These are phyloP conservation scores for Eulemur rubriventer DNA, from an alignment of 2,797 vertebrate species.

Conservation along the genomic window DNA sequence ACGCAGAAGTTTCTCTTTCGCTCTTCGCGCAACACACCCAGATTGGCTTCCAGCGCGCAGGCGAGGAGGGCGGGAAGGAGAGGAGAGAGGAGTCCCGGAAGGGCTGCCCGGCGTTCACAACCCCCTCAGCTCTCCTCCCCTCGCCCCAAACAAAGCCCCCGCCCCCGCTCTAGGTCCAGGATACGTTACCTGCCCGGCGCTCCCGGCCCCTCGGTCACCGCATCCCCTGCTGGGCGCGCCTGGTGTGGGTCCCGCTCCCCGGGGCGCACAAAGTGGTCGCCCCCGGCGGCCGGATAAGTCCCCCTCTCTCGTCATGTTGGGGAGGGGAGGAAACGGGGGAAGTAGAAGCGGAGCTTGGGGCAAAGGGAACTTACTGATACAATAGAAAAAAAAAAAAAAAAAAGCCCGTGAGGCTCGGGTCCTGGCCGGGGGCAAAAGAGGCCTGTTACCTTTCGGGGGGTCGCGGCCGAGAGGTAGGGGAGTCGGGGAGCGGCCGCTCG, in stretches of 20 bases:
- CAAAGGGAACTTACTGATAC: not conserved
- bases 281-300: not conserved
- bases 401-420: not conserved
- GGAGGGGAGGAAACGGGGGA: not conserved
- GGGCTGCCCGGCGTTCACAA: not conserved
- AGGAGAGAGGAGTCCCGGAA: not conserved
- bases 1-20: slow-evolving; percentile 71
- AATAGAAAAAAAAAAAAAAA: not conserved
- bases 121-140: not conserved
- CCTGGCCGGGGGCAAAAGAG: not conserved
- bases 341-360: not conserved
- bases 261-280: slow-evolving; percentile 9
- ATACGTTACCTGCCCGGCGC: slow-evolving; percentile 78
- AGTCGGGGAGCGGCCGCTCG: not conserved
- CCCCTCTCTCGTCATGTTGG: not conserved
- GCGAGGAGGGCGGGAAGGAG: not conserved
- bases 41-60: not conserved
- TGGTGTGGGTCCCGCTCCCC: slow-evolving; percentile 51
- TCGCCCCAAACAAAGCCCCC: slow-evolving; percentile 24
- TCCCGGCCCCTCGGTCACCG: slow-evolving; percentile 59
- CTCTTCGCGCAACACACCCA: slow-evolving; percentile 21
- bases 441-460: not conserved
- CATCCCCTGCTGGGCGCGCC: slow-evolving; percentile 54
- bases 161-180: slow-evolving; percentile 2
- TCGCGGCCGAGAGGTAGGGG: not conserved